Evolutionary conservation across 2,888 invertebrate genomes (phyloP), one percentile per base, ranked within the genome.

Genomic region (Tenthredo mesomela): DNA sequence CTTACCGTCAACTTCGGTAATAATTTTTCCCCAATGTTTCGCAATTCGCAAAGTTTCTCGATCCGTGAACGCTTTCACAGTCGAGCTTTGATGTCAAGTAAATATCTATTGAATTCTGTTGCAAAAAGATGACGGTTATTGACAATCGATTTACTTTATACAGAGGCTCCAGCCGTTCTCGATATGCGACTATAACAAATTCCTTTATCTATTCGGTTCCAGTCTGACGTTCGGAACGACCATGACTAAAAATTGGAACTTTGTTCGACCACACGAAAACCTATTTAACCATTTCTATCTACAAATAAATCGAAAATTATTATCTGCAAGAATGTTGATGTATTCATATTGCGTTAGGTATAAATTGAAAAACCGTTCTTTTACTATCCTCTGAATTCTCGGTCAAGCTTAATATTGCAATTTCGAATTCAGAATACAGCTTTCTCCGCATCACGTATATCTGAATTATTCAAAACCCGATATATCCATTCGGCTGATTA

Each of bases 51-150:
- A 18, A 37, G 15, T 9, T 70, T 67, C 82, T 18, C 61, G 65
- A 21, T 47, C 47, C 47, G 37, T 82, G 33, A 82, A n/a, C 33
- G 33, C 33, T 37, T 70, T 70, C 18, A 12, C 18, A n/a, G 40
- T n/a, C n/a, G 2, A 18, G 33, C 37, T 70, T 37, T 70, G 33
- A 33, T 37, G 33, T 70, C n/a, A 15, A 47, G 21, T 25, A 1
- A 67, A 61, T 47, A n/a, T 47, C 21, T 25, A 43, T 47, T 50
- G 21, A 50, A 47, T 47, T 75, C 75, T 29, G 25, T 75, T 47
- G 21, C 47, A 12, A 25, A 29, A 40, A 47, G 47, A 75, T 75
- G 43, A 47, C 21, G 21, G 47, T 75, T 75, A 75, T 75, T 47
- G 43, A 25, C 21, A 40, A 71, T 71, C 71, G n/a, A 71, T 71